Base-by-base conservation (phyloP, 2,888 invertebrate species). In the Drosophila hamatofila region DNA sequence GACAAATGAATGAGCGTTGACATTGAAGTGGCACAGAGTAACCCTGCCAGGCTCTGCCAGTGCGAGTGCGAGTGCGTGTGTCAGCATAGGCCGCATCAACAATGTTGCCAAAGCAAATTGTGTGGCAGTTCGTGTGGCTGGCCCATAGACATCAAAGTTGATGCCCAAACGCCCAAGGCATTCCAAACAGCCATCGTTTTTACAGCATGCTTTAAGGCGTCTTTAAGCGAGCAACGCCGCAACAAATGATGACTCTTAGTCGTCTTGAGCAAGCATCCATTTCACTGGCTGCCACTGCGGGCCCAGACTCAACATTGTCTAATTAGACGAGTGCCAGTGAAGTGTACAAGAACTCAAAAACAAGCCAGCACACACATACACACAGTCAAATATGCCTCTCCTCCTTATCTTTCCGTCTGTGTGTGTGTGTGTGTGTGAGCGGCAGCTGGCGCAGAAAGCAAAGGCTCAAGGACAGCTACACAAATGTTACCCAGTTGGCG, bases 251-350 rank as follows among this genome's bases (percentile, higher is more conserved):
- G 55, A 46, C 49, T 59, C 49, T 61, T 55, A 68, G 56, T 39
- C 37, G 72, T 23, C 48, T 39, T 23, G 46, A 63, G 61, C 42
- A 55, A 49, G 68, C 61, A 75, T 64, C 69, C 75, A 81, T 78
- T 73, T 73, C 64, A 68, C 61, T 59, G 65, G 49, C 62, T 64
- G 65, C 81, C 59, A 62, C 25, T 66, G 33, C 44, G 55, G 63
- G 65, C 68, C 65, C 64, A 57, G 78, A 64, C 88, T 84, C 68
- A 82, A 82, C 86, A 82, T 78, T 86, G 90, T 89, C 83, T 86
- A 86, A 86, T 86, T 86, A 88, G 84, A 89, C 86, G 88, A 85
- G 90, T 85, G 86, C 81, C 90, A 75, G 74, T 80, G 72, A 83
- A 83, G 83, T 88, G 83, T 72, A 64, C 77, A 80, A 74, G 68